Conservation (phyloP, 2,888 invertebrate species). For the Sphecodes monilicornis region DNA sequence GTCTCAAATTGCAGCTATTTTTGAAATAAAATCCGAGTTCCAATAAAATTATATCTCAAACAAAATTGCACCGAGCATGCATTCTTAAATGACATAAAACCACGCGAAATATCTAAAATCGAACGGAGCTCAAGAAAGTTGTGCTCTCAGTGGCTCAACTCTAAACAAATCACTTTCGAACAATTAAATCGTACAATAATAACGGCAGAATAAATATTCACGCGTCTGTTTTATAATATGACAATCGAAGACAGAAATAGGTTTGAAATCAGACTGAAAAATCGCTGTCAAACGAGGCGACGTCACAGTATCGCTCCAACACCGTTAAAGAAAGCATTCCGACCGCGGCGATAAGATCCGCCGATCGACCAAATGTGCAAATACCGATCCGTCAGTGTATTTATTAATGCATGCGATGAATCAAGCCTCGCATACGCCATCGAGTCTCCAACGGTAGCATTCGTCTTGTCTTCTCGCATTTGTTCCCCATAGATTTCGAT, state of each 20-base stretch:
- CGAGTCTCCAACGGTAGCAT: constrained; percentile 10
- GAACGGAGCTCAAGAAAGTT: too few species aligned
- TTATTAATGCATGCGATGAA: constrained; percentile 8
- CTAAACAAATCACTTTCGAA: not conserved
- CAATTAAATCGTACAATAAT: not conserved
- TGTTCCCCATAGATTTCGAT: constrained; percentile 1
- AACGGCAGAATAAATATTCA: not conserved
- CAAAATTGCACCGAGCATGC: too few species aligned
- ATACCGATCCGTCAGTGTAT: constrained; percentile 8
- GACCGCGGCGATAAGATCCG: constrained; percentile 3
- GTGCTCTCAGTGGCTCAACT: not conserved
- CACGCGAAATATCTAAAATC: too few species aligned
- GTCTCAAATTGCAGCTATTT: not conserved
- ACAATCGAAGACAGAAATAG: not conserved
- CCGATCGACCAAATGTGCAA: constrained; percentile 5
- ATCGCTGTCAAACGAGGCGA: not conserved
- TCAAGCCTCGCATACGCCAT: not conserved
- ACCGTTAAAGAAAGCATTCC: constrained; percentile 7
- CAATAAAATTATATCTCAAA: not conserved
- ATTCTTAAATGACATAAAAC: too few species aligned
- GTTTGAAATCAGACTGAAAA: not conserved
- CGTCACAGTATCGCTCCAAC: not conserved
- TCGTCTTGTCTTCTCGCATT: not conserved
- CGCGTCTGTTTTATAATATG: not conserved
- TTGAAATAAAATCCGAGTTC: not conserved